These are phyloP conservation scores for Pleuronectes platessa DNA, from an alignment of 2,113 vertebrate genomes.

Conservation along the genomic window DNA sequence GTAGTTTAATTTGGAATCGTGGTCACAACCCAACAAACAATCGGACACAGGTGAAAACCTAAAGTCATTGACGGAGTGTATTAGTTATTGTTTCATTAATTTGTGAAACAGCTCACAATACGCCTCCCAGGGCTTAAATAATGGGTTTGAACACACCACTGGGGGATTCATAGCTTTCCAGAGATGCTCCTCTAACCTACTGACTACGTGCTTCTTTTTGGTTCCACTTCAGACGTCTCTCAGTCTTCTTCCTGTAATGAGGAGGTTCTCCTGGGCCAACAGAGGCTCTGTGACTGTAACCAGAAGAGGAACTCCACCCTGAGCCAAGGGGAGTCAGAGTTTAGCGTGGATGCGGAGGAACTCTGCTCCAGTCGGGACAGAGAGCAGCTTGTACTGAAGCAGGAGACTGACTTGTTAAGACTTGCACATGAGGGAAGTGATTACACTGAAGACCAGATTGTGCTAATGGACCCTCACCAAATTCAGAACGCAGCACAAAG, in stretches of 20 bases:
- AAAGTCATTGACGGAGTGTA: too few species aligned
- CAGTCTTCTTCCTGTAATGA: neutral
- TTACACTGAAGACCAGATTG: neutral
- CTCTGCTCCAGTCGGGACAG: constrained; percentile 10
- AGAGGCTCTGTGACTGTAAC: neutral
- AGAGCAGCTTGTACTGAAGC: constrained; percentile 1
- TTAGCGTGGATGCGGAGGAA: constrained; percentile 30
- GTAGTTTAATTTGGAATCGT: too few species aligned
- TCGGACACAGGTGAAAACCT: too few species aligned
- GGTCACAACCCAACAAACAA: too few species aligned
- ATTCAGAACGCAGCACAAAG: neutral
- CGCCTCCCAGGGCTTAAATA: too few species aligned
- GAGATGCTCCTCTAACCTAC: neutral
- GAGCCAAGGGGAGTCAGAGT: constrained; percentile 6
- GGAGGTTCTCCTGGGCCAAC: constrained; percentile 1
- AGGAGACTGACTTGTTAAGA: constrained; percentile 11
- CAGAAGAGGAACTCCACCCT: constrained; percentile 13
- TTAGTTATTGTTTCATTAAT: too few species aligned
- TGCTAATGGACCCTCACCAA: neutral
- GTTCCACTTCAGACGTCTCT: constrained; percentile 13
- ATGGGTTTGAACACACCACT: neutral
- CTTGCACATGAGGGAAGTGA: constrained; percentile 1
- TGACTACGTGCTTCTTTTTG: neutral
- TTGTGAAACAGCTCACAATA: too few species aligned
- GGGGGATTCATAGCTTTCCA: neutral